Evolutionary conservation across 2,797 vertebrate species (phyloP), one percentile per base, ranked within the genome.

Genomic region (Prionace glauca): DNA sequence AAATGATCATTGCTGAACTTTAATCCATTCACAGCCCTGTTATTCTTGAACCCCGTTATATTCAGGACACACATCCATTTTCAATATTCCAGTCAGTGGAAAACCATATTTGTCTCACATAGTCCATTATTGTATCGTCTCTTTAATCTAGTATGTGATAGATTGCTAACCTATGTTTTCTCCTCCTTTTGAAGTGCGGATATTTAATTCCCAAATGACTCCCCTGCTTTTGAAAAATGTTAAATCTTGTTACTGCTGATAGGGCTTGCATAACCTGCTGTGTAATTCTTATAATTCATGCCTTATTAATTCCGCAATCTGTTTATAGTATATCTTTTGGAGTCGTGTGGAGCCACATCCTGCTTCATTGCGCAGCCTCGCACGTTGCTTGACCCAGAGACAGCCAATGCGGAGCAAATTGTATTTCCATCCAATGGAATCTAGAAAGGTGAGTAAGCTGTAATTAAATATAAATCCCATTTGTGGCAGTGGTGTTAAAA

Each of bases 111-210:
- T 11, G 26, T 32, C 29, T 18, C 16, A 62, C 2, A 3, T 62
- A 1, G 74, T 90, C 20, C 36, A 45, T 84, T 90, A 56, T 32
- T 45, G 81, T 45, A 16, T 32, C 26, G 3, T 41, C 12, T 1
- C 92, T 94, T 71, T 29, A 50, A 69, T 67, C 22, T 24, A 36
- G 69, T 50, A 3, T 45, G 10, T 72, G 92, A 65, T 65, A n/a
- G 56, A 71, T 41, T 50, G 20, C 41, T 94, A 29, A 16, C 22
- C 69, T 16, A 1, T 29, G 36, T 14, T 72, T 22, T n/a, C 50
- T 74, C 93, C 41, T 74, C 32, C 18, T 69, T 77, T 95, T 95
- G 93, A 95, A 94, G 45, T 95, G 45, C 41, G 74, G 71, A 95
- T 95, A 72, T 95, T 94, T 22, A 45, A 94, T 2, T 77, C 45